A percentile compares a stretch with the other conserved stretches of the same genome.
Evolutionary conservation across 2,113 vertebrate species (phyloP).

Genomic region (Campylorhamphus procurvoides): DNA sequence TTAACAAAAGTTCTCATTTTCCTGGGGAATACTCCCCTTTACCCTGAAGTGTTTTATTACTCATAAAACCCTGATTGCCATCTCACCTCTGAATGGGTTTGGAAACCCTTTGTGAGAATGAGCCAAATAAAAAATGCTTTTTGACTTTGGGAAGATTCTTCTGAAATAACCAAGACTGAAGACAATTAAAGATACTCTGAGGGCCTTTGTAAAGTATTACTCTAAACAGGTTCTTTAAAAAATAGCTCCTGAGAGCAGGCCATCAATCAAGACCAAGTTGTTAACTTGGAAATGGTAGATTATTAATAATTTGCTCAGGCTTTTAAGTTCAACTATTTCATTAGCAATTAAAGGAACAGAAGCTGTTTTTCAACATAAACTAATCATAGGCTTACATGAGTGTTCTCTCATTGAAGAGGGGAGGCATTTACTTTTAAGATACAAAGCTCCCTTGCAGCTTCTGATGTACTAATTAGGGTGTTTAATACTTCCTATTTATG

Average conservation of each 20-base stretch:
- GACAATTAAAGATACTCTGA: background rate
- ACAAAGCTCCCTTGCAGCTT: background rate
- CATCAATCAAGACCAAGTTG: background rate
- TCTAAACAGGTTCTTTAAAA: background rate
- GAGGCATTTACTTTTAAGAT: background rate
- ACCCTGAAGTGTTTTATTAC: background rate
- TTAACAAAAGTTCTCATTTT: background rate
- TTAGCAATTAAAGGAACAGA: background rate
- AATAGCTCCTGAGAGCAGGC: background rate
- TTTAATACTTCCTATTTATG: constrained; percentile 28
- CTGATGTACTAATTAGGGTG: constrained; percentile 4
- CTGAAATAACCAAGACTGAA: background rate
- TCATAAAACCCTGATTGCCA: background rate
- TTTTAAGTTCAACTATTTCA: background rate
- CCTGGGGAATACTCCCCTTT: background rate
- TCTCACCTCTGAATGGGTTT: background rate
- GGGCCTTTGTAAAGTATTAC: background rate
- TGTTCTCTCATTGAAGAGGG: background rate
- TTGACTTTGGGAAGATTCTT: background rate
- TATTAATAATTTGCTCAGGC: background rate
- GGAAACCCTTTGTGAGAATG: background rate
- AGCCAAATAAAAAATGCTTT: background rate
- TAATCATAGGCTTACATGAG: background rate
- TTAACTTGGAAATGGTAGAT: background rate
- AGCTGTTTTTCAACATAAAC: background rate